Evolutionary conservation across 2,797 vertebrate species (phyloP).

Genomic region (Takifugu rubripes): DNA sequence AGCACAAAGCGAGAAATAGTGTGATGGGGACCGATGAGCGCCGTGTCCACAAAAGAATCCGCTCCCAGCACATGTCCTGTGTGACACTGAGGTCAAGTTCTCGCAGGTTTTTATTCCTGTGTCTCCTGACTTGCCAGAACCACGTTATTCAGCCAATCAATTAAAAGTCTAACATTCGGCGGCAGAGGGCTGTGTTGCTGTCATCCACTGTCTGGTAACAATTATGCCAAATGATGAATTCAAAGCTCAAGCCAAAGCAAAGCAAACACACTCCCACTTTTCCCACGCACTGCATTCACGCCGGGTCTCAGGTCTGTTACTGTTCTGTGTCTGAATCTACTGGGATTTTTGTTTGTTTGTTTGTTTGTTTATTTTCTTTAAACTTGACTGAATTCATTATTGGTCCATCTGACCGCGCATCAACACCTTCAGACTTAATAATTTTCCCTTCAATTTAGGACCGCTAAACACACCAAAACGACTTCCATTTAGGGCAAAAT

Average conservation of each 20-base stretch:
- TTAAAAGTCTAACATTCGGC: constrained; percentile 49
- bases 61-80: constrained; percentile 36
- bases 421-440: not conserved
- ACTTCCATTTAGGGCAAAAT: too few species aligned
- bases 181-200: constrained; percentile 41
- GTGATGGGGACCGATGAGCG: constrained; percentile 34
- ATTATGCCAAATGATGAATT: constrained; percentile 68
- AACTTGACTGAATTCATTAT: not conserved
- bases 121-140: constrained; percentile 14
- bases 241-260: constrained; percentile 44
- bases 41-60: constrained; percentile 32
- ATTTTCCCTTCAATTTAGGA: not conserved
- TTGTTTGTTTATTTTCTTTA: not conserved
- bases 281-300: constrained; percentile 45
- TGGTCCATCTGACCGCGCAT: not conserved
- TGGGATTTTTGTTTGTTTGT: not conserved
- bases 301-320: not conserved
- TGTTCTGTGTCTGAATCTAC: not conserved
- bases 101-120: constrained; percentile 10
- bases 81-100: constrained; percentile 45
- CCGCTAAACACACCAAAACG: not conserved
- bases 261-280: constrained; percentile 47
- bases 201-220: constrained; percentile 69
- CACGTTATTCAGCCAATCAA: constrained; percentile 48
- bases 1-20: constrained; percentile 4